Conservation (phyloP, 1,140 invertebrate genomes). For the Brachionus sp. region DNA sequence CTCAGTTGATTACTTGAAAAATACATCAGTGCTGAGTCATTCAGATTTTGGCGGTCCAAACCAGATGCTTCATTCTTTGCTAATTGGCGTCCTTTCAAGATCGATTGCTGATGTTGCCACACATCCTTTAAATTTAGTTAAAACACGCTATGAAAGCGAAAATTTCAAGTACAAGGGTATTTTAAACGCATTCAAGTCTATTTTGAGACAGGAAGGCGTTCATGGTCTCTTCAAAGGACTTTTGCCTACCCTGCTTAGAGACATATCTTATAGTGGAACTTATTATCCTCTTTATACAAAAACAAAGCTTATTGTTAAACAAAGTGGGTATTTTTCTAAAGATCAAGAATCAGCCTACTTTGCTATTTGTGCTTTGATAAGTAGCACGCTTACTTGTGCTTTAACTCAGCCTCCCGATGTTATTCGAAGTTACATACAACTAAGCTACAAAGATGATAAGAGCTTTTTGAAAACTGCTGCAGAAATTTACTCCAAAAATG, state of each 20-base stretch:
- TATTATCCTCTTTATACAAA: conserved; percentile 40
- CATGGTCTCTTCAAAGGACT: conserved; percentile 14
- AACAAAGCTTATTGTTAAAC: background rate
- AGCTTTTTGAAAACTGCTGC: background rate
- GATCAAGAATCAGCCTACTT: conserved; percentile 2
- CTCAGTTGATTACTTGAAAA: conserved; percentile 21
- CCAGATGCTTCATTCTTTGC: conserved; percentile 12
- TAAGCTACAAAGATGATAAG: background rate
- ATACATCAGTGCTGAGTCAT: background rate
- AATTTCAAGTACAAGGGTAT: conserved; percentile 39
- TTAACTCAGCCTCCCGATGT: conserved; percentile 38
- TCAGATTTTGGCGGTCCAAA: background rate
- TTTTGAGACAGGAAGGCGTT: background rate
- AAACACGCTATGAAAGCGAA: conserved; percentile 38
- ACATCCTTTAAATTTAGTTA: conserved; percentile 33
- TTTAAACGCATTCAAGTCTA: background rate
- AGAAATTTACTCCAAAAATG: conserved; percentile 4
- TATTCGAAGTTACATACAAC: conserved; percentile 14
- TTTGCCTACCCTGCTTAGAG: conserved; percentile 14
- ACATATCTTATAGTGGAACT: conserved; percentile 31
- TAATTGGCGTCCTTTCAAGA: background rate
- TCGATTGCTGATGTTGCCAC: background rate
- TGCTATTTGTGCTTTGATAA: conserved; percentile 31
- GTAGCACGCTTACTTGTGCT: conserved; percentile 25
- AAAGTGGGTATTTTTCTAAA: background rate